These are phyloP conservation scores for Tetramorium simillimum DNA, from an alignment of 1,140 invertebrate genomes.

Conservation along the genomic window DNA sequence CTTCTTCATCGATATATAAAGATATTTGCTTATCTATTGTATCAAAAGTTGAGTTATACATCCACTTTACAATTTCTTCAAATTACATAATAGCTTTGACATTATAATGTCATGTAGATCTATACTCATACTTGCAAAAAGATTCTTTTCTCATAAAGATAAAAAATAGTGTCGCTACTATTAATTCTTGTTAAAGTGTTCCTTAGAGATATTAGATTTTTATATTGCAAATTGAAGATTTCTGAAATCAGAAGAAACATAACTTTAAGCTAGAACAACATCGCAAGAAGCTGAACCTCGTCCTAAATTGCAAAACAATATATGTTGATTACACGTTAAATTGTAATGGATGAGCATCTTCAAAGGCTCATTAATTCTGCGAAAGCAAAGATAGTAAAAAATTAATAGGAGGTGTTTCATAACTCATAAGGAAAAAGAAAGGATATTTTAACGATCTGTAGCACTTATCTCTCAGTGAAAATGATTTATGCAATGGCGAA, in stretches of 20 bases:
- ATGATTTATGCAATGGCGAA: not conserved
- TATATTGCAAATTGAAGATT: not conserved
- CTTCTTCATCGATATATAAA: not conserved
- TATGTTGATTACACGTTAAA: not conserved
- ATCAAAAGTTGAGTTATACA: not conserved
- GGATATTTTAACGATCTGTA: constrained; percentile 10
- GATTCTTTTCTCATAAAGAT: not conserved
- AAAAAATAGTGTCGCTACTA: not conserved
- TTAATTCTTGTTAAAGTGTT: not conserved
- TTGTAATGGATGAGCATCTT: not conserved
- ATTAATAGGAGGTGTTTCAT: not conserved
- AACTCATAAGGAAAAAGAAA: not conserved
- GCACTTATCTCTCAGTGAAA: not conserved
- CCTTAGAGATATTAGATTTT: not conserved
- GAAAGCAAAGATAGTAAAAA: not conserved
- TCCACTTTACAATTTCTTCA: not conserved
- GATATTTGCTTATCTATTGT: not conserved
- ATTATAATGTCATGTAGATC: not conserved
- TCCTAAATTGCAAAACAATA: not conserved
- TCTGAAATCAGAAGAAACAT: not conserved
- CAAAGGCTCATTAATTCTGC: not conserved
- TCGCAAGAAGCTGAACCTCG: not conserved
- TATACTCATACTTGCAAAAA: not conserved
- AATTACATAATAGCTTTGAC: not conserved
- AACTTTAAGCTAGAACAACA: not conserved